phyloP scores from a whole-genome alignment of 2,888 invertebrate species.

The Camponotus fellah region DNA sequence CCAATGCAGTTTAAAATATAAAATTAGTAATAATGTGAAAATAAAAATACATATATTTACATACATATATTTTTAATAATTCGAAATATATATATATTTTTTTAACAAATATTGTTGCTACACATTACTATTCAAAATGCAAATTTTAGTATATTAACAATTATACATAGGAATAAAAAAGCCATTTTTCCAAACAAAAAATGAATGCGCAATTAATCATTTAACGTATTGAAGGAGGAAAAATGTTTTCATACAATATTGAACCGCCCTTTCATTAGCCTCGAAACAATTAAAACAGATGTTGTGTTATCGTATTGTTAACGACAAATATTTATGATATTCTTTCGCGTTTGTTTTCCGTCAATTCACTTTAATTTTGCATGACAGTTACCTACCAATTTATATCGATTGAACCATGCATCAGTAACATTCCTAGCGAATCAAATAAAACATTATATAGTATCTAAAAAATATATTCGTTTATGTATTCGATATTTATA shows the following conservation, averaged over 20 bases:
- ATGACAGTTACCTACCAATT: conserved; percentile 47
- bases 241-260: conserved; percentile 34
- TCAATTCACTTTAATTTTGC: conserved; percentile 34
- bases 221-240: conserved; percentile 21
- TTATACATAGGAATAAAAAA: neutral
- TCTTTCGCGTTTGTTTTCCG: conserved; percentile 39
- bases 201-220: conserved; percentile 32
- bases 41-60: too few species aligned
- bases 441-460: neutral
- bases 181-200: neutral
- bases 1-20: neutral
- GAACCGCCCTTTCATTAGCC: conserved; percentile 20
- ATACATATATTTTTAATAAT: neutral
- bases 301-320: conserved; percentile 9
- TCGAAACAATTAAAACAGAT: conserved; percentile 46
- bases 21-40: neutral
- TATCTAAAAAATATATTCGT: conserved; percentile 16
- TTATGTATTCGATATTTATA: neutral
- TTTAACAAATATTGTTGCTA: neutral
- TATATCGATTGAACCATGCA: conserved; percentile 31
- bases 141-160: conserved; percentile 5
- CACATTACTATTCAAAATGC: neutral
- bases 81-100: conserved; percentile 1
- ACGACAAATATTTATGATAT: conserved; percentile 51
- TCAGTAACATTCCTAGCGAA: conserved; percentile 8